These are phyloP conservation scores for Abramis brama DNA, from an alignment of 2,113 vertebrate species.

Conservation along the genomic window DNA sequence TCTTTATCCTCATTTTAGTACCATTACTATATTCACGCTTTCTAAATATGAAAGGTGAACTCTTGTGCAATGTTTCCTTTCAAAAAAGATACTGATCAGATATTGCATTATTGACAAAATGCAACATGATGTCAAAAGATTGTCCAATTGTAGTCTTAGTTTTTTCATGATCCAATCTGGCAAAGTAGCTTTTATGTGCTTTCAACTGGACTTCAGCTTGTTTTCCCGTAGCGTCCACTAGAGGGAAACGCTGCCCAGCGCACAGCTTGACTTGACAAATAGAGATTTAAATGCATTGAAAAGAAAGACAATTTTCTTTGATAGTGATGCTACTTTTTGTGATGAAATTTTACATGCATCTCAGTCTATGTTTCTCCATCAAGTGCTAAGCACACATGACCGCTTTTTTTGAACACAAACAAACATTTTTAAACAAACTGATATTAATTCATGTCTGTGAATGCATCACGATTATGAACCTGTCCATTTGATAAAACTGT, in stretches of 20 bases:
- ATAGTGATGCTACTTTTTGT: not conserved
- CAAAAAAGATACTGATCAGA: not conserved
- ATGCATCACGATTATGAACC: not conserved
- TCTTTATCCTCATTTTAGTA: not conserved
- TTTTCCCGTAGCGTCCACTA: not conserved
- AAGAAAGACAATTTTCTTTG: not conserved
- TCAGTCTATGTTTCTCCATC: not conserved
- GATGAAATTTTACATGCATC: not conserved
- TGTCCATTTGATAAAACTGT: not conserved
- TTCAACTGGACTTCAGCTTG: no score
- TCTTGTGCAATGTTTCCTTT: not conserved
- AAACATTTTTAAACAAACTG: not conserved
- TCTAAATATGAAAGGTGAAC: not conserved
- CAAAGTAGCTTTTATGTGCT: not conserved
- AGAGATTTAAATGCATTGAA: not conserved
- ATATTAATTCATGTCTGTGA: not conserved
- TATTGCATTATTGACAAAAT: not conserved
- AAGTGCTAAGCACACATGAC: not conserved
- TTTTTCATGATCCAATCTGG: not conserved
- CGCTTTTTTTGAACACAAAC: not conserved
- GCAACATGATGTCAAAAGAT: not conserved
- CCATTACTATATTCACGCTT: not conserved
- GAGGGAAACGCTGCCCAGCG: not conserved
- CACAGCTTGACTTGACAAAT: not conserved
- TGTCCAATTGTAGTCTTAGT: not conserved